phyloP scores from a whole-genome alignment of 2,113 vertebrate genomes.

The Glaucidium brasilianum region DNA sequence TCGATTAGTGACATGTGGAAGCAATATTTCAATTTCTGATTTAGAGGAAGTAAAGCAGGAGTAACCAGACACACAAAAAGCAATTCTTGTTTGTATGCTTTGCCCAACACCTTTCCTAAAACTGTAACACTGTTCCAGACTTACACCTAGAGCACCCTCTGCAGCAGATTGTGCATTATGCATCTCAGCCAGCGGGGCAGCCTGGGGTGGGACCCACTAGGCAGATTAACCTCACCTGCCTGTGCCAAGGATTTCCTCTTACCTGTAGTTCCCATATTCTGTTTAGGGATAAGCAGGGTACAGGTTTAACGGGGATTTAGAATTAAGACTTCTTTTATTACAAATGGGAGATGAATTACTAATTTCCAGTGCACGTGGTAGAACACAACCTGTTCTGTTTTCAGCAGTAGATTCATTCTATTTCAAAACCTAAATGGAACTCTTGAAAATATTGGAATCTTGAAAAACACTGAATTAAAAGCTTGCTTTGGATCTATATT shows the following conservation, averaged over 20 bases:
- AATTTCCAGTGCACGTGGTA: not conserved
- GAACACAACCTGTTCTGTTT: not conserved
- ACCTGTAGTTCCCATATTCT: not conserved
- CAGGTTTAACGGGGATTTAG: not conserved
- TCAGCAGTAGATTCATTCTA: not conserved
- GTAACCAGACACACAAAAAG: not conserved
- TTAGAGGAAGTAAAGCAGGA: not conserved
- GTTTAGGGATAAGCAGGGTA: not conserved
- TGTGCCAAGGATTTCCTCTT: not conserved
- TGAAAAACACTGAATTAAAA: not conserved
- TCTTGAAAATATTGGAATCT: not conserved
- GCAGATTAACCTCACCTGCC: not conserved
- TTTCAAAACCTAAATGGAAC: not conserved
- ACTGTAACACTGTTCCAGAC: not conserved
- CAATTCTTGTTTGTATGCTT: not conserved
- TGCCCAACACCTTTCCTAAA: not conserved
- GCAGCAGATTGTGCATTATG: not conserved
- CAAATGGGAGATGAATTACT: not conserved
- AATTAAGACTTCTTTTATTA: not conserved
- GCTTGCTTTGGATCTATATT: not conserved
- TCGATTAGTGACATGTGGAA: not conserved
- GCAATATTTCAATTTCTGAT: not conserved
- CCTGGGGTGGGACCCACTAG: not conserved
- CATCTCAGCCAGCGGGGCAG: not conserved
- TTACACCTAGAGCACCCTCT: not conserved